Base-by-base conservation (phyloP, 2,113 vertebrate species). In the Nyctereutes procyonoides region DNA sequence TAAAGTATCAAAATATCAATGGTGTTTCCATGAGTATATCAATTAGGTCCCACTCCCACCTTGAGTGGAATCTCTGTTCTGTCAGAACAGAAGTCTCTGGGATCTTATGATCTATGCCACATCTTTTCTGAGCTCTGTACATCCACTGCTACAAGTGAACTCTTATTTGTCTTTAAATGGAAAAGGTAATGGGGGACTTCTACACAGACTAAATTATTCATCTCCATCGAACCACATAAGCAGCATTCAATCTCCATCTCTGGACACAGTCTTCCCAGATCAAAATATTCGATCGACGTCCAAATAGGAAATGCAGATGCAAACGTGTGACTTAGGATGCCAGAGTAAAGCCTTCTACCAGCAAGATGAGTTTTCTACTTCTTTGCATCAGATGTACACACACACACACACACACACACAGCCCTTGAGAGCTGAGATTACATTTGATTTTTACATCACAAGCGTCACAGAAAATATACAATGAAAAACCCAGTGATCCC, bases 161-260 rank as follows among this genome's bases (percentile, higher is more conserved):
- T 60, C 88, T 9, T 35, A 35, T 38, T 96, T 30, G 48, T 88
- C 90, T 97, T 98, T 95, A 98, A 97, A 91, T 83, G 95, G 90
- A 94, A 95, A 96, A 73, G 55, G 88, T 98, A 96, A 97, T 84
- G 97, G 90, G 97, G 94, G 85, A 93, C 85, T 90, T 97, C 96
- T 96, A 82, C 60, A 81, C 20, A 60, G 85, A 94, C 90, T 98
- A 96, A 97, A 98, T 98, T 98, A 97, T 98, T 98, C 97, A 98
- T 97, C 48, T 85, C 60, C 69, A 96, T 96, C 3, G 60, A 98
- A 94, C 98, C 79, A 93, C 90, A 85, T 24, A 60, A 95, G 84
- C 87, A 88, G 94, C 90, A 88, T 85, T 97, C 97, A 92, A 90
- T 90, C 96, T 96, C 87, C 73, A 90, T 88, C 88, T 88, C 92